phyloP scores from a whole-genome alignment of 1,140 invertebrate genomes.

The Drosophila mauritiana region DNA sequence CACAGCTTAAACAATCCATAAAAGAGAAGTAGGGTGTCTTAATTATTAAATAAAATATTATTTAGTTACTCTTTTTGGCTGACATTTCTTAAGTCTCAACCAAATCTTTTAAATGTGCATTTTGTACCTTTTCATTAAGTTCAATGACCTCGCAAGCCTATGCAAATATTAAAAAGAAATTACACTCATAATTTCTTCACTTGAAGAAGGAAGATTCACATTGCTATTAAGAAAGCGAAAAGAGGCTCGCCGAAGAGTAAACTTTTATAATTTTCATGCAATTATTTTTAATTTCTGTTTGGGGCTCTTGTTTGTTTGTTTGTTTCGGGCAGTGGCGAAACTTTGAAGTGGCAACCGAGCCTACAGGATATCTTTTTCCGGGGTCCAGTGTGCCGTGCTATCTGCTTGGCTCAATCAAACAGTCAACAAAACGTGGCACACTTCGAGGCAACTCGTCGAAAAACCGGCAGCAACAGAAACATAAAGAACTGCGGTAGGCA shows the following conservation, averaged over 20 bases:
- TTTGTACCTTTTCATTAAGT: neutral
- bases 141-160: neutral
- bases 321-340: conserved; percentile 32
- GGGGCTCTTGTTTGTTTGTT: conserved; percentile 32
- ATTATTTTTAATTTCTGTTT: conserved; percentile 69
- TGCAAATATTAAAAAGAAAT: conserved; percentile 19
- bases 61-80: too few species aligned
- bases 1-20: too few species aligned
- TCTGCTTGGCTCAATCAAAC: conserved; percentile 60
- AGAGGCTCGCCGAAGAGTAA: conserved; percentile 10
- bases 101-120: too few species aligned
- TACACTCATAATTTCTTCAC: conserved; percentile 23
- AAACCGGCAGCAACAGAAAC: conserved; percentile 18
- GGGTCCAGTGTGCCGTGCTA: conserved; percentile 15
- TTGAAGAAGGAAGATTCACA: conserved; percentile 1
- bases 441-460: conserved; percentile 22
- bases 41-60: too few species aligned
- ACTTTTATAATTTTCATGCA: conserved; percentile 49
- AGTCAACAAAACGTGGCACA: conserved; percentile 45
- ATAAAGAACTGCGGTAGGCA: conserved; percentile 48
- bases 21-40: too few species aligned
- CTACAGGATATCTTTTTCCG: conserved; percentile 14
- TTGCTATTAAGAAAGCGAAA: neutral
- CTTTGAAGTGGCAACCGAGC: conserved; percentile 63
- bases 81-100: too few species aligned